Base-by-base conservation (phyloP, 2,113 vertebrate genomes). In the Trochalopteron elliotii region DNA sequence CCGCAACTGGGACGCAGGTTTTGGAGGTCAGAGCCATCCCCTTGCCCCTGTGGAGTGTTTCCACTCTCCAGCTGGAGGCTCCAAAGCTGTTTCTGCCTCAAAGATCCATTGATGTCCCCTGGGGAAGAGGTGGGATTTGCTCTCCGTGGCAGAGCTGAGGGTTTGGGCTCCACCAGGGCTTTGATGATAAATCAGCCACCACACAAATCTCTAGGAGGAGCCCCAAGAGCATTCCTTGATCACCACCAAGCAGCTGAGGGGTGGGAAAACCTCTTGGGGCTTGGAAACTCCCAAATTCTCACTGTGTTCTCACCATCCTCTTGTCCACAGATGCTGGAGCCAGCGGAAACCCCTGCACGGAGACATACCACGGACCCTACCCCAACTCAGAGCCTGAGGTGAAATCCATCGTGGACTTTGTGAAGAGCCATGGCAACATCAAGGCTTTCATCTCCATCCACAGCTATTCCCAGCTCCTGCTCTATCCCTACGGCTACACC, bases 401-500 rank as follows among this genome's bases (percentile, higher is more conserved):
- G 95, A 98, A 98, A 96, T 96, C 99, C 96, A 99, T 99, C 1
- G 99, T 99, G 89, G 98, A 99, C 96, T 99, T 99, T 31, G 99
- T 99, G 86, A 98, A 91, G 76, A 89, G 27, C 49, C 99, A 99
- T 0, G 97, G 98, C 31, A 99, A 99, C 87, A 94, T 99, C 97
- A 99, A 99, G 96, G 98, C 98, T 79, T 99, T 99, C 64, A 2
- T 99, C 84, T 99, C 99, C 97, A 99, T 99, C 97, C 99, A 99
- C 57, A 98, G 99, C 94, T 99, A 99, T 83, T 99, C 99, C 55
- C 99, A 99, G 97, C 98, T 99, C 96, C 98, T 99, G 40, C 80
- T 99, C 87, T 99, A 99, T 27, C 99, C 99, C 68, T 99, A 99
- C 0, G 99, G 99, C 61, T 99, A 99, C 96, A 99, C 97, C 30